Base-by-base conservation (phyloP, 30 jellyfish, hydroid and myxozoan species). In the Hydractinia echinata region DNA sequence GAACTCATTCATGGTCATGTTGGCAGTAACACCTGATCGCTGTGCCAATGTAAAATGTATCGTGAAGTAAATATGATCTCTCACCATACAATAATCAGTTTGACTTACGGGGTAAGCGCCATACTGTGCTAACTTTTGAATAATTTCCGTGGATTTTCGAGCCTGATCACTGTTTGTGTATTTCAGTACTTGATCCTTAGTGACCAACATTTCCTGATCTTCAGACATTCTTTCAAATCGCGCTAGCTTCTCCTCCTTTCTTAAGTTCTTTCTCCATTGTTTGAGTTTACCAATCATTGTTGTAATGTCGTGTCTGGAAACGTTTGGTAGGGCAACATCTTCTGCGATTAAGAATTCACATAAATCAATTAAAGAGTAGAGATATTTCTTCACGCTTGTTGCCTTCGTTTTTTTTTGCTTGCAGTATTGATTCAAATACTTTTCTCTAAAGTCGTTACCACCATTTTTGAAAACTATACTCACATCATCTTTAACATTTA, bases 201-300 rank as follows among this genome's bases (percentile, higher is more conserved):
- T 52, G n/a, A 71, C 81, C 18, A 71, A 15, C 81, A 20, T 71
- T 71, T 71, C 51, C 21, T 67, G 14, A 21, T 71, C 81, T 14
- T 48, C 9, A 8, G 58, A 15, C 61, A 30, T 30, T 71, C 81
- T 71, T 15, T 20, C 81, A 15, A 19, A 50, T 20, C 81, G n/a
- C 21, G 20, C 14, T 10, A 67, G n/a, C 78, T 48, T 71, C 55
- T 71, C 81, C 8, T 71, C 30, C 68, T 52, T 48, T 8, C 51
- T 71, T 0, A n/a, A 71, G 10, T 71, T 71, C 51, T 71, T 13
- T 14, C 81, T 48, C 81, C 81, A 71, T 71, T 71, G 81, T 71
- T 20, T 71, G 11, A 71, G 15, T 15, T 20, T 71, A 7, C 51
- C 61, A 30, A 20, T 58, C 74, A 64, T 64, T 44, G 74, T 64